Evolutionary conservation across 1,140 invertebrate genomes (phyloP), one percentile per base, ranked within the genome.

Genomic region (Megalopta genalis): DNA sequence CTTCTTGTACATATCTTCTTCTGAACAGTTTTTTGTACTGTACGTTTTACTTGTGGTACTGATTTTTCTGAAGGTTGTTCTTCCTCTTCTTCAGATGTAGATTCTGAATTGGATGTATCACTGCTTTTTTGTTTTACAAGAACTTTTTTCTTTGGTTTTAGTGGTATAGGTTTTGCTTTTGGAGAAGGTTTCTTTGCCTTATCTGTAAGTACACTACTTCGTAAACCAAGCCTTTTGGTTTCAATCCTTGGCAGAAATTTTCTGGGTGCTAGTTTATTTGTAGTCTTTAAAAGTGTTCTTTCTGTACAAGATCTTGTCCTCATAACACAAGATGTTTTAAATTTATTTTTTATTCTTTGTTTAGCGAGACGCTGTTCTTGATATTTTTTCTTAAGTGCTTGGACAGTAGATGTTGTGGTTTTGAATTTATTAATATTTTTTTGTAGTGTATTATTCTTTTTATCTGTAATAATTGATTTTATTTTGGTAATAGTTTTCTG

Each of bases 381-480:
- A 84, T 95, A 95, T 86, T 96, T 95, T 71, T 94, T 93, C 81
- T 95, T 94, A 6, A 96, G 86, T 8, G 95, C 94, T 86, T 95
- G 94, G 25, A 95, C 92, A 4, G 94, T 93, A 5, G 93, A 90
- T 52, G 93, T 89, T 84, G 91, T 83, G 6, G 90, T 84, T 25
- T 92, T 92, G 18, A 89, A 90, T 82, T 92, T 93, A 10, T 37
- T 87, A 57, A 88, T 77, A 25, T 73, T 77, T 42, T 87, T 91
- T 8, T 83, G 83, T n/a, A 90, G 82, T 0, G 79, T 62, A 21
- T 68, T 82, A 73, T 86, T 87, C 37, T 89, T 92, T 73, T 88
- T 92, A 18, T 82, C 79, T 0, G 71, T 42, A 10, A 81, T 71
- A 37, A 80, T 57, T n/a, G 77, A 21, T 46, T 91, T 92, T 52